These are phyloP conservation scores for Lophotriccus pileatus DNA, from an alignment of 2,797 vertebrate species.

Conservation along the genomic window DNA sequence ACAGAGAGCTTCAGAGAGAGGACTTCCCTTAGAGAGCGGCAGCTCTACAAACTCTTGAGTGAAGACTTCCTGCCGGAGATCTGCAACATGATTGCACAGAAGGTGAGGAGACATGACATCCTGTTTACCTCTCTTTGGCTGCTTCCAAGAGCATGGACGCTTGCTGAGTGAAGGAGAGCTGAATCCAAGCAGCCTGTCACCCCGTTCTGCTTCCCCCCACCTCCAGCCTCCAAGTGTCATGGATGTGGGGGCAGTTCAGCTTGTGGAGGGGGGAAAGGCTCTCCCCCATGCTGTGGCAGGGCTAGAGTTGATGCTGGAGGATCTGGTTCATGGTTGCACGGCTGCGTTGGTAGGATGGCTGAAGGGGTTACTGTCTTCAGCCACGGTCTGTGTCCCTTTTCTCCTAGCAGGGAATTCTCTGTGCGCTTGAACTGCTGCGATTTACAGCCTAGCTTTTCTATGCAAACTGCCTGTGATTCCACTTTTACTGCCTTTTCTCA, in stretches of 20 bases:
- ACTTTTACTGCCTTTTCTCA: constrained; percentile 16
- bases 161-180: background rate
- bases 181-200: background rate
- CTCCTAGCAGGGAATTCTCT: constrained; percentile 19
- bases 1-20: constrained; percentile 94
- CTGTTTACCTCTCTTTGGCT: constrained; percentile 46
- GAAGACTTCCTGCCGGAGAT: constrained; percentile 98
- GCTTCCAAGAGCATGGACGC: background rate
- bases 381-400: background rate
- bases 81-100: constrained; percentile 97
- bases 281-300: background rate
- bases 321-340: background rate
- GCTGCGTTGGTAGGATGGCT: background rate
- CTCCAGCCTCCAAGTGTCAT: background rate
- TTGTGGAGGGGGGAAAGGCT: background rate
- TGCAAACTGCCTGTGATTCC: constrained; percentile 26
- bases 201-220: background rate
- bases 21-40: constrained; percentile 88
- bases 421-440: constrained; percentile 36
- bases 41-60: constrained; percentile 94
- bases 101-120: constrained; percentile 79
- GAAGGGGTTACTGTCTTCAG: constrained; percentile 56
- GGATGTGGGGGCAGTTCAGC: background rate
- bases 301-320: background rate
- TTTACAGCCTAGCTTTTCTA: constrained; percentile 50